Evolutionary conservation across 2,888 invertebrate species (phyloP).

Genomic region (Eupithecia abbreviata): DNA sequence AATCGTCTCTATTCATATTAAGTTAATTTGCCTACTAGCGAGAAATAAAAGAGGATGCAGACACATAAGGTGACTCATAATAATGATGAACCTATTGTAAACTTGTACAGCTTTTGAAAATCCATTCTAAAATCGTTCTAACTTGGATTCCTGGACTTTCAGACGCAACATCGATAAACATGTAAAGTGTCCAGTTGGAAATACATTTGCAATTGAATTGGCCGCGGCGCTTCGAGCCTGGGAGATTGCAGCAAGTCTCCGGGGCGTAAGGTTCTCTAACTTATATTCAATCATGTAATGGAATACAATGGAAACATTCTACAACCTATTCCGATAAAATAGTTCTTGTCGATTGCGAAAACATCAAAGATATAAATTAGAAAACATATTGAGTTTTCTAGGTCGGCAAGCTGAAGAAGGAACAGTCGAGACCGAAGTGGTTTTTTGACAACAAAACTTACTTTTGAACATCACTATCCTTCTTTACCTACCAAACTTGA

Average conservation of each 20-base stretch:
- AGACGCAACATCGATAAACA: conserved; percentile 41
- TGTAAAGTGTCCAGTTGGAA: conserved; percentile 49
- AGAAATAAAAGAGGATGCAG: neutral
- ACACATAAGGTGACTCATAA: neutral
- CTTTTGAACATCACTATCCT: neutral
- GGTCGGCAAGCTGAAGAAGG: neutral
- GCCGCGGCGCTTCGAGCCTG: conserved; percentile 52
- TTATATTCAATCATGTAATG: conserved; percentile 63
- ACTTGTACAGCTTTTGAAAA: neutral
- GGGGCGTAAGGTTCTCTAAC: conserved; percentile 52
- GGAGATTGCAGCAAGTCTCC: conserved; percentile 56
- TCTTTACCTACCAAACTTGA: too few relatives aligned
- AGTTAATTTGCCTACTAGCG: neutral
- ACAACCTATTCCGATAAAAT: conserved; percentile 8
- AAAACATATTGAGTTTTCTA: neutral
- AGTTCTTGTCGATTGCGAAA: neutral
- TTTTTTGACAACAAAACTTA: neutral
- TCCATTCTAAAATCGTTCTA: conserved; percentile 7
- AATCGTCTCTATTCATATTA: neutral
- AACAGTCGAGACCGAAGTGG: neutral
- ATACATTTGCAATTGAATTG: conserved; percentile 57
- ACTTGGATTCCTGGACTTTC: conserved; percentile 12
- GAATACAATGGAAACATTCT: conserved; percentile 47
- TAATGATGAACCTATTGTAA: neutral
- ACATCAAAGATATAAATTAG: neutral